Evolutionary conservation across 2,113 vertebrate genomes (phyloP).

Genomic region (Agapornis roseicollis): DNA sequence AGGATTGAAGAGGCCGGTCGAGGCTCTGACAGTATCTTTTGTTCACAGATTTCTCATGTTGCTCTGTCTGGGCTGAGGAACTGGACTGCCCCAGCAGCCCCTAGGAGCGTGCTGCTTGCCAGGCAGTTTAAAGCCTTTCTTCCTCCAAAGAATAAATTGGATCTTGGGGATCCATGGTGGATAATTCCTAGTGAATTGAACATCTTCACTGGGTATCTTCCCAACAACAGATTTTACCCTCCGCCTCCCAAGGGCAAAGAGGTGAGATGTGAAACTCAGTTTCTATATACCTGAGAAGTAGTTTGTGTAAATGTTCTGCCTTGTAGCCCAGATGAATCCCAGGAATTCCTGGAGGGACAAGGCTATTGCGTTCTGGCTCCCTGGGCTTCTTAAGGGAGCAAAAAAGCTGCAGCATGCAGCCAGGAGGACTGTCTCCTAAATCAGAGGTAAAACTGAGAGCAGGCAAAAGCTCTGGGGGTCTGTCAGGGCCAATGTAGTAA

Average conservation of each 20-base stretch:
- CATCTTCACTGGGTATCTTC: slow-evolving; percentile 93
- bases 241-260: slow-evolving; percentile 91
- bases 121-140: slow-evolving; percentile 89
- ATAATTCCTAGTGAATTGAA: slow-evolving; percentile 92
- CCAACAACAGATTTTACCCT: slow-evolving; percentile 95
- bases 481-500: not conserved
- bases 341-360: not conserved
- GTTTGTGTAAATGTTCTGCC: not conserved
- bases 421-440: not conserved
- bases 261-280: slow-evolving; percentile 64
- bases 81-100: slow-evolving; percentile 83
- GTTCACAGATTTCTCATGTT: slow-evolving; percentile 84
- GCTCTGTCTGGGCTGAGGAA: slow-evolving; percentile 88
- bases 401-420: not conserved
- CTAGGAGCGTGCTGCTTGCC: slow-evolving; percentile 76
- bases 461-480: not conserved
- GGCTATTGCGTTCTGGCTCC: not conserved
- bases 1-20: rapidly evolving
- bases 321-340: not conserved
- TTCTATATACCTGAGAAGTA: not conserved
- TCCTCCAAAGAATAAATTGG: slow-evolving; percentile 83
- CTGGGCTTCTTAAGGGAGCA: not conserved
- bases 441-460: not conserved
- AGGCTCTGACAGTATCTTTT: not conserved
- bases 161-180: slow-evolving; percentile 91